These are phyloP conservation scores for Cacoxenus indagator DNA, from an alignment of 2,888 invertebrate species.

Conservation along the genomic window DNA sequence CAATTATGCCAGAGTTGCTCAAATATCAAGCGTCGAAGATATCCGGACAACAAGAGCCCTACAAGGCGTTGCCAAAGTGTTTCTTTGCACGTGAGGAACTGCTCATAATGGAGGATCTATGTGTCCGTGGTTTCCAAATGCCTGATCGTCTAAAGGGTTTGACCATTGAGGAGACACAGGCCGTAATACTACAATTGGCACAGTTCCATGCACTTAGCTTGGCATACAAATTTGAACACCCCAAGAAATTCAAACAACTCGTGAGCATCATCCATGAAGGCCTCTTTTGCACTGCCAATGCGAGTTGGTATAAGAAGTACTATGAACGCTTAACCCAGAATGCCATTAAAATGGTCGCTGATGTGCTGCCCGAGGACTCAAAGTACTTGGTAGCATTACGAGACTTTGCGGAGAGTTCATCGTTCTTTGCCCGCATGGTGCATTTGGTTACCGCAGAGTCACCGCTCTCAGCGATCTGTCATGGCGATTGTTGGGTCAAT, in stretches of 20 bases:
- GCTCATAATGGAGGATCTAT: constrained; percentile 76
- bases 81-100: constrained; percentile 75
- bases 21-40: constrained; percentile 73
- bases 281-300: constrained; percentile 77
- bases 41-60: constrained; percentile 59
- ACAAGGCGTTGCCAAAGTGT: constrained; percentile 75
- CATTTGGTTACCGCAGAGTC: constrained; percentile 76
- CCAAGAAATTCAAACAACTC: constrained; percentile 73
- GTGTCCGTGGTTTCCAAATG: constrained; percentile 75
- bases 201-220: constrained; percentile 78
- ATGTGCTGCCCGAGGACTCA: constrained; percentile 65
- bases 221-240: constrained; percentile 75
- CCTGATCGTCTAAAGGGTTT: constrained; percentile 76
- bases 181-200: constrained; percentile 75
- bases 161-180: constrained; percentile 74
- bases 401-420: constrained; percentile 75
- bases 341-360: constrained; percentile 76
- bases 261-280: constrained; percentile 72
- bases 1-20: constrained; percentile 78
- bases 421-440: constrained; percentile 79
- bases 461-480: constrained; percentile 79
- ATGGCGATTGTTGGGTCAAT: constrained; percentile 84
- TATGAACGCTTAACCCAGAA: constrained; percentile 77
- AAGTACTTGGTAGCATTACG: constrained; percentile 75
- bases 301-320: constrained; percentile 79